Conservation (phyloP, 35 echinoderm and acorn worm species). For the Apostichopus parvimensis region DNA sequence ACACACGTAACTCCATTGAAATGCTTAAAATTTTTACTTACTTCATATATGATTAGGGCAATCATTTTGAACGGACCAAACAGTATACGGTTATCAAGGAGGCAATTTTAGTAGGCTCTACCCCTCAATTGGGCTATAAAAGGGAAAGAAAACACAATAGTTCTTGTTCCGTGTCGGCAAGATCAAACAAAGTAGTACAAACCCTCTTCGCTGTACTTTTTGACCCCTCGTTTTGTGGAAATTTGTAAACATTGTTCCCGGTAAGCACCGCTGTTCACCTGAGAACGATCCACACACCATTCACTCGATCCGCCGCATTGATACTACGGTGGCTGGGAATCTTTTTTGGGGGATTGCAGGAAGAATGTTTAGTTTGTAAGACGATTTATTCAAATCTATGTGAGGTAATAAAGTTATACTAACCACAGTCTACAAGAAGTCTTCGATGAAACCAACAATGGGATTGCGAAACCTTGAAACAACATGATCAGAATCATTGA, state of each 20-base stretch:
- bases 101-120: slow-evolving; percentile 9
- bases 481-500: too few species aligned
- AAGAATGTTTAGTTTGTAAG: too few species aligned
- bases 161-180: slow-evolving; percentile 29
- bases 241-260: slow-evolving; percentile 43
- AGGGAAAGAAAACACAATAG: slow-evolving; percentile 25
- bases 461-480: too few species aligned
- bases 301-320: too few species aligned
- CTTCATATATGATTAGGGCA: slow-evolving; percentile 22
- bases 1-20: slow-evolving; percentile 42
- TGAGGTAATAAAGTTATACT: too few species aligned
- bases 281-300: not conserved
- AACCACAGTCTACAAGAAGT: too few species aligned
- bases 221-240: slow-evolving; percentile 20
- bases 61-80: slow-evolving; percentile 28
- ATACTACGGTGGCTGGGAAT: too few species aligned
- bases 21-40: slow-evolving; percentile 29
- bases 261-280: slow-evolving; percentile 34
- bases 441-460: too few species aligned
- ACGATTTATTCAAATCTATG: too few species aligned
- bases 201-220: slow-evolving; percentile 40
- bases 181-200: slow-evolving; percentile 7
- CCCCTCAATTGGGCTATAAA: slow-evolving; percentile 44
- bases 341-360: too few species aligned
- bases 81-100: slow-evolving; percentile 11